These are phyloP conservation scores for Chauna torquata DNA, from an alignment of 2,113 vertebrate species.

Conservation along the genomic window DNA sequence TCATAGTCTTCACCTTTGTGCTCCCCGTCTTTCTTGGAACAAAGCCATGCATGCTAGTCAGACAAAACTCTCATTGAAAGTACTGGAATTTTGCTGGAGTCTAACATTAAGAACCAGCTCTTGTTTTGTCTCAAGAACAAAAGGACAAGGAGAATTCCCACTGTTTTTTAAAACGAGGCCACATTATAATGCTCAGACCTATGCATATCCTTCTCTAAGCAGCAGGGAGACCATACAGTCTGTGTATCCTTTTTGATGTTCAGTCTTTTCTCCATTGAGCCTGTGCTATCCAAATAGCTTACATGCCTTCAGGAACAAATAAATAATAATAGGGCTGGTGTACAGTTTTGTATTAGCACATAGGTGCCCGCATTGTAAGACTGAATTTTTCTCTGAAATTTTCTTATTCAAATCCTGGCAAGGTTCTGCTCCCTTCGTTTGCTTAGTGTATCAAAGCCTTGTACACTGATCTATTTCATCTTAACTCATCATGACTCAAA, in stretches of 20 bases:
- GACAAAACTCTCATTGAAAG: slow-evolving; percentile 38
- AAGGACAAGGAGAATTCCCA: slow-evolving; percentile 7
- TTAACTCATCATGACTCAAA: background rate
- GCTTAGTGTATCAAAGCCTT: background rate
- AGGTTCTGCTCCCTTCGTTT: background rate
- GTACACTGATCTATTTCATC: background rate
- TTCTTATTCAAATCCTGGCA: background rate
- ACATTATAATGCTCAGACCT: background rate
- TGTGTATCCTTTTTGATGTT: background rate
- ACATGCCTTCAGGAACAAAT: background rate
- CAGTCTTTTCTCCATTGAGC: background rate
- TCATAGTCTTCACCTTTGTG: slow-evolving; percentile 29
- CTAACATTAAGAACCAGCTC: background rate
- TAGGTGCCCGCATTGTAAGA: background rate
- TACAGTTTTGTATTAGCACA: background rate
- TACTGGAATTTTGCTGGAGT: background rate
- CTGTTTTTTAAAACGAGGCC: slow-evolving; percentile 10
- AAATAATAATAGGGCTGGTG: background rate
- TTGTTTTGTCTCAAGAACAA: slow-evolving; percentile 32
- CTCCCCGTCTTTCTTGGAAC: background rate
- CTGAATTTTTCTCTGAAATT: background rate
- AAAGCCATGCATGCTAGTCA: background rate
- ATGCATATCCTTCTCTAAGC: background rate
- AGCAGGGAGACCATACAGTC: background rate
- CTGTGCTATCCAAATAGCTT: background rate